Evolutionary conservation across 1,140 invertebrate genomes (phyloP), one percentile per base, ranked within the genome.

Genomic region (Drosophila ambigua): DNA sequence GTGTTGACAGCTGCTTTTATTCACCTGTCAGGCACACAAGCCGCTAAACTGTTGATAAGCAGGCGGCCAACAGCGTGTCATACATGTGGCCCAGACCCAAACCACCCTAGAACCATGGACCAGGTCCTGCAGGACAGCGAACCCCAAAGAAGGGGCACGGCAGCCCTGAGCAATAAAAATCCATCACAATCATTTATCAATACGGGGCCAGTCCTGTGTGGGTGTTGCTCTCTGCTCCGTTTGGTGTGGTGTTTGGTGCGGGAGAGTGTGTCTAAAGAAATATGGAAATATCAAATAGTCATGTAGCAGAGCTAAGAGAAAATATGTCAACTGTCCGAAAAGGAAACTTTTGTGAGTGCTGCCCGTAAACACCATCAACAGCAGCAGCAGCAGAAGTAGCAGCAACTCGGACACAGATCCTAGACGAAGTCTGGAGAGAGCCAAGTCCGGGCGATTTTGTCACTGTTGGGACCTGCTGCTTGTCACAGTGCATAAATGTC

Each of bases 1-100:
- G 82, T 85, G 82, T 85, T 87, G 82, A 85, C 82, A 85, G 82
- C 82, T 85, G 82, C 82, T 85, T 85, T 85, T 87, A 85, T 85
- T 87, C 82, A 85, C 78, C 82, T 85, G 82, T 85, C 82, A 87
- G 54, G 49, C 78, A 72, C 82, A 85, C 78, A 75, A 85, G 82
- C 83, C 82, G 78, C 82, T 87, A 85, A 85, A 82, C 82, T 80
- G 78, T 85, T 87, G 82, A 85, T 87, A 85, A 85, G 79, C 79
- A 81, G 77, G 46, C 55, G 50, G 67, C 64, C 79, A 79, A 46
- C 74, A 54, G 57, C 61, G 53, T 72, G 77, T 80, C 81, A 73
- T 72, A 77, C 74, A 77, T 77, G 60, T 71, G 77, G 39, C 43
- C 50, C 45, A 49, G 26, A 51, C 31, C 55, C 68, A 43, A 24